A percentile compares a stretch with the other conserved stretches of the same genome.
phyloP scores from a whole-genome alignment of 2,888 invertebrate species.

The Ophion slaviceki region DNA sequence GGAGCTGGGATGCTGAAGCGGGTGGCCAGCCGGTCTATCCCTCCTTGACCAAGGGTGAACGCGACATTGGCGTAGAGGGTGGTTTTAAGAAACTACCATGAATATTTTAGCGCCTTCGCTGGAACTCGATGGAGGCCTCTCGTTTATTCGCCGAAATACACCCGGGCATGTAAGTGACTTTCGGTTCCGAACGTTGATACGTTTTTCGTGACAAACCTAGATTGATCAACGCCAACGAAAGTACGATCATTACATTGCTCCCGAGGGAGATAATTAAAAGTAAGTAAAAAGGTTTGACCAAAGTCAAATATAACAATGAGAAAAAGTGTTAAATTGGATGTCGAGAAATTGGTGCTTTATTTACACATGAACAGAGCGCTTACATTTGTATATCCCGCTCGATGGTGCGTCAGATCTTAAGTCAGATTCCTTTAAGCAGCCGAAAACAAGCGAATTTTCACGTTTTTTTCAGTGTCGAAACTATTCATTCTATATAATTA shows the following conservation, averaged over 20 bases:
- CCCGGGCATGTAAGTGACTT: not conserved
- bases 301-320: too few species aligned
- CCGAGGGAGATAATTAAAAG: too few species aligned
- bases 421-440: too few species aligned
- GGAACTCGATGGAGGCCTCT: slow-evolving; percentile 27
- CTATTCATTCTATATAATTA: too few species aligned
- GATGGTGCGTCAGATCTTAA: not conserved
- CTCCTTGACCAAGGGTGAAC: slow-evolving; percentile 76
- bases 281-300: too few species aligned
- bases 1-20: slow-evolving; percentile 62
- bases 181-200: not conserved
- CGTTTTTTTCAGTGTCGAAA: too few species aligned
- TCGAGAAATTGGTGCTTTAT: too few species aligned
- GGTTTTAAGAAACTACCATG: slow-evolving; percentile 69
- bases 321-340: too few species aligned
- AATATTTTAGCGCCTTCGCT: slow-evolving; percentile 66
- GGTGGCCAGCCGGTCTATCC: slow-evolving; percentile 58
- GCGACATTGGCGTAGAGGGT: slow-evolving; percentile 75
- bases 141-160: not conserved
- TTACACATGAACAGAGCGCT: too few species aligned
- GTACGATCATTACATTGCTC: too few species aligned
- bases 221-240: too few species aligned
- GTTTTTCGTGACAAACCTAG: not conserved
- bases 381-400: not conserved
- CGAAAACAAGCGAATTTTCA: too few species aligned